Base-by-base conservation (phyloP, 2,797 vertebrate species). In the Anguilla megastoma region DNA sequence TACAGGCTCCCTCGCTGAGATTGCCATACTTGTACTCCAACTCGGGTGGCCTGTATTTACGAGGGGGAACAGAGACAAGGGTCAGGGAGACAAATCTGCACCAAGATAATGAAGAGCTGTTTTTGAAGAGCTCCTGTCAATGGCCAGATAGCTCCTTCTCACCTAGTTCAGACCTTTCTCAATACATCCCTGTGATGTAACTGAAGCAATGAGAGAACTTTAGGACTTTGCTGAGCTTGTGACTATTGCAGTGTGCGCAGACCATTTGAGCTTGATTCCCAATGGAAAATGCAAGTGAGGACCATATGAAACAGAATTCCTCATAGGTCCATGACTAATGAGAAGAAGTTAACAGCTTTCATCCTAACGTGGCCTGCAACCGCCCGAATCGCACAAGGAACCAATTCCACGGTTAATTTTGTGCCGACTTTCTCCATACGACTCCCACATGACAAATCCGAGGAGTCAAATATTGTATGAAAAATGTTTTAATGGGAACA, bases 1-100 rank as follows among this genome's bases (percentile, higher is more conserved):
- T 98, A 95, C 98, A 99, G 86, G 90, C 90, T 90, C 97, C 97
- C 87, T 98, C 97, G 30, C 97, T 98, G 93, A 97, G 96, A 95
- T 99, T 99, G 91, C 97, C 96, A 69, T 98, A 98, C 93, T 97
- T 98, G 91, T 96, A 97, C 87, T 94, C 93, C 93, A 98, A 91
- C 91, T 98, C 98, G 79, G 93, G 94, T 93, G 97, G 96, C 94
- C 98, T 99, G 92, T 30, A 84, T 56, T 90, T 90, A 36, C 27
- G 2, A 12, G 69, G 27, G 69, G n/a, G 8, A 30, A 21, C 12
- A 76, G 33, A 76, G 74, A 76, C 30, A 76, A 2, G 33, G 33
- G 33, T 76, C 30, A 76, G 71, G 21, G 71, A 76, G 30, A 76
- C 30, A 76, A 2, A 76, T 76, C 71, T 2, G 30, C 71, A 18